Conservation (phyloP, 2,888 invertebrate genomes). For the Parnassius mnemosyne region DNA sequence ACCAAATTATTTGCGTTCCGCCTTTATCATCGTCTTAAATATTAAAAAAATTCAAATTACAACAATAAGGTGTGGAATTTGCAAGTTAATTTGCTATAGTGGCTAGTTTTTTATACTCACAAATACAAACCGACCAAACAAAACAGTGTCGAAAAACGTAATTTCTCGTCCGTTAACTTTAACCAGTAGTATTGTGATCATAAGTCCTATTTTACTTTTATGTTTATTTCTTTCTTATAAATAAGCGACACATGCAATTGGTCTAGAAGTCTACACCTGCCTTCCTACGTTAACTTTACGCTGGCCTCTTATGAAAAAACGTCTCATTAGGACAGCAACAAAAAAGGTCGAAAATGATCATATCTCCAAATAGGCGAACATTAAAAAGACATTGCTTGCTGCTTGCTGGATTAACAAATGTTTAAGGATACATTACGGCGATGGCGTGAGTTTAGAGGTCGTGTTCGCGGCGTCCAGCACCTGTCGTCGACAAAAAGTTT, state of each 20-base stretch:
- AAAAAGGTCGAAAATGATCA: slow-evolving; percentile 38
- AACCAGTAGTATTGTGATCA: too few species aligned
- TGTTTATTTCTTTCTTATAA: too few species aligned
- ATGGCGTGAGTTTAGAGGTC: neutral
- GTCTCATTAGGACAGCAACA: slow-evolving; percentile 22
- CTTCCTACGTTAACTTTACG: neutral
- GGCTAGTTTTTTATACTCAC: too few species aligned
- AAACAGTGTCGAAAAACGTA: too few species aligned
- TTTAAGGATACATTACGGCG: slow-evolving; percentile 54
- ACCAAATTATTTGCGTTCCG: too few species aligned
- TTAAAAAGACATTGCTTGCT: slow-evolving; percentile 61
- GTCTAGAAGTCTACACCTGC: slow-evolving; percentile 13
- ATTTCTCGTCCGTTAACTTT: too few species aligned
- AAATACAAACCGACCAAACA: too few species aligned
- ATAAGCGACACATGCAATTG: neutral
- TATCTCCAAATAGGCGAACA: slow-evolving; percentile 49
- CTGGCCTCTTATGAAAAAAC: slow-evolving; percentile 15
- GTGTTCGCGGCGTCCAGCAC: slow-evolving; percentile 15
- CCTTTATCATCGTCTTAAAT: too few species aligned
- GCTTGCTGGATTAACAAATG: slow-evolving; percentile 58
- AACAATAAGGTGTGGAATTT: too few species aligned
- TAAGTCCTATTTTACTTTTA: too few species aligned
- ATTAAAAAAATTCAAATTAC: too few species aligned
- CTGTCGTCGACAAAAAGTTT: slow-evolving; percentile 26
- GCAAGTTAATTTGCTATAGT: too few species aligned